A percentile compares a stretch with the other conserved stretches of the same genome.
phyloP scores from a whole-genome alignment of 2,113 vertebrate genomes.

The Sarotherodon lohbergeri region DNA sequence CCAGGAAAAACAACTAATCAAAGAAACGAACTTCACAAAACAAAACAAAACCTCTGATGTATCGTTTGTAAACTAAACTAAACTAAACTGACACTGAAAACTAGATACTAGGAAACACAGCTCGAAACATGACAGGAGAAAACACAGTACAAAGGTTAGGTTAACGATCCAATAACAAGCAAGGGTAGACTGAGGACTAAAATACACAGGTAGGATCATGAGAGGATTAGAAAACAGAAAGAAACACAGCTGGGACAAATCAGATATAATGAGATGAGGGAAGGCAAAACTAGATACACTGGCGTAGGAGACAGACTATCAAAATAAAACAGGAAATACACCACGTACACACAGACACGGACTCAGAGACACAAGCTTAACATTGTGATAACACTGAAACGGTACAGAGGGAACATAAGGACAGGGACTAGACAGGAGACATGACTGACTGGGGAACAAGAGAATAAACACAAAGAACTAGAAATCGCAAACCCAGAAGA shows the following conservation, averaged over 20 bases:
- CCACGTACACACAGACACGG: background rate
- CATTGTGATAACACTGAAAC: background rate
- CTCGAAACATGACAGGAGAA: rapidly evolving
- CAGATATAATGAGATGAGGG: rapidly evolving
- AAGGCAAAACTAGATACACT: background rate
- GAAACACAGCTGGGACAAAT: rapidly evolving
- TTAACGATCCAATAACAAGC: background rate
- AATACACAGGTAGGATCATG: background rate
- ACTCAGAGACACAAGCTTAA: background rate
- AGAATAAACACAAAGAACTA: background rate
- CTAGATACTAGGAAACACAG: background rate
- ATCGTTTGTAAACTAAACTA: background rate
- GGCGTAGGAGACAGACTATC: background rate
- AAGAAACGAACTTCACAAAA: background rate
- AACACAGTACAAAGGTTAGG: background rate
- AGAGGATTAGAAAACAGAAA: background rate
- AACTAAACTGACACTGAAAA: background rate
- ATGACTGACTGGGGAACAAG: background rate
- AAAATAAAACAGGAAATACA: background rate
- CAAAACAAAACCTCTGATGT: background rate
- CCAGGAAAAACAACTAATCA: background rate
- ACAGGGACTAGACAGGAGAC: background rate
- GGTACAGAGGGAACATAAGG: background rate
- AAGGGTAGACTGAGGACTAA: background rate
- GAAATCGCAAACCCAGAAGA: background rate